A percentile compares a stretch with the other conserved stretches of the same genome.
Conservation (phyloP, 2,888 invertebrate species). For the Antheraea yamamai region DNA sequence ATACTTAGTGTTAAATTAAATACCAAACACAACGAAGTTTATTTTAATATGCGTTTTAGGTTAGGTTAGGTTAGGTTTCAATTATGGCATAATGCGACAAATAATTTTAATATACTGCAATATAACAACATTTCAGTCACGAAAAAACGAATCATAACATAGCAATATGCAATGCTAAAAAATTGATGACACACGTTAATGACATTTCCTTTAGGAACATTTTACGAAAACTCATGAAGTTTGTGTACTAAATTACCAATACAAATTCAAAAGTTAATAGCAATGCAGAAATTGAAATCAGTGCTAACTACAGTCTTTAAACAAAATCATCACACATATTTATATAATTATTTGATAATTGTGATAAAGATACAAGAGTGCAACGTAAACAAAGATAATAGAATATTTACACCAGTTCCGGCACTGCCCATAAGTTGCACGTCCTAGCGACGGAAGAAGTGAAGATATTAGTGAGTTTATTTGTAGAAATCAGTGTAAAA, state of each 20-base stretch:
- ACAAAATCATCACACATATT: constrained; percentile 27
- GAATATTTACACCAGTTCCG: constrained; percentile 94
- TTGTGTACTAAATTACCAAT: background rate
- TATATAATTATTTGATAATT: constrained; percentile 36
- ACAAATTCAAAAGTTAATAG: background rate
- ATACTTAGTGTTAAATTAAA: background rate
- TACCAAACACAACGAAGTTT: no score
- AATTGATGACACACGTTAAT: background rate
- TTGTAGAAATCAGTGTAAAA: constrained; percentile 29
- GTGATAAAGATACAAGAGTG: constrained; percentile 68
- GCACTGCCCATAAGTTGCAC: constrained; percentile 96
- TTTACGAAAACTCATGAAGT: background rate
- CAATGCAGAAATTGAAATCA: background rate
- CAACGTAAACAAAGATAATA: constrained; percentile 69
- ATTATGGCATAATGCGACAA: background rate
- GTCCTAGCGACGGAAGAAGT: constrained; percentile 85
- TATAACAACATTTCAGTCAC: background rate
- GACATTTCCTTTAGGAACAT: background rate
- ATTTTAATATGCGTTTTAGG: background rate
- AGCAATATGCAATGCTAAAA: constrained; percentile 1
- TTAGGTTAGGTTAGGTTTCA: background rate
- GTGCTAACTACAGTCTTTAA: constrained; percentile 18
- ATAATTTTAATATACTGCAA: background rate
- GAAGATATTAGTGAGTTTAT: constrained; percentile 67
- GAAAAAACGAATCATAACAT: background rate